Evolutionary conservation across 2,888 invertebrate species (phyloP).

Genomic region (Morpho helenor): DNA sequence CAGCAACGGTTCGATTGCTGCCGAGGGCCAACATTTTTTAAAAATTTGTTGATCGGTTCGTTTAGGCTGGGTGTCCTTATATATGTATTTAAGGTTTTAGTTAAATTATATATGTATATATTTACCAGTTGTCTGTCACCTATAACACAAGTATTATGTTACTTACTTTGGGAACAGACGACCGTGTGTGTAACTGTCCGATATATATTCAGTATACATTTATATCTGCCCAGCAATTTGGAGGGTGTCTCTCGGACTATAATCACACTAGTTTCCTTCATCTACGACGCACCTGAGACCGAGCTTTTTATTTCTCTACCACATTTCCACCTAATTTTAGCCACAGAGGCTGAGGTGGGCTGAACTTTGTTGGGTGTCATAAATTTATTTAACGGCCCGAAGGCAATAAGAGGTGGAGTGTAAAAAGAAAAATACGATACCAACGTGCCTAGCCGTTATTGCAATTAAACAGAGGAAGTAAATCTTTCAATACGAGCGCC

Average conservation of each 20-base stretch:
- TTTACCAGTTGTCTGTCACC: no score
- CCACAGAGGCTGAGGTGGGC: constrained; percentile 67
- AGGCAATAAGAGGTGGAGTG: constrained; percentile 78
- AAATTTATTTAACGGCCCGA: constrained; percentile 78
- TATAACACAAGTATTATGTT: no score
- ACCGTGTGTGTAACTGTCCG: no score
- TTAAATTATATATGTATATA: no score
- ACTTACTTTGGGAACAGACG: no score
- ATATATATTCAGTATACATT: no score
- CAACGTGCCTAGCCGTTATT: constrained; percentile 80
- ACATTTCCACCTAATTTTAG: constrained; percentile 75
- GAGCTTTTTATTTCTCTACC: constrained; percentile 69
- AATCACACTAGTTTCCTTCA: constrained; percentile 51
- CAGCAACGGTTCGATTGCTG: no score
- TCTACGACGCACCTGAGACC: constrained; percentile 71
- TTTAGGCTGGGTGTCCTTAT: no score
- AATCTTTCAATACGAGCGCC: constrained; percentile 78
- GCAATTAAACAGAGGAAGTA: constrained; percentile 80
- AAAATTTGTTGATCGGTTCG: no score
- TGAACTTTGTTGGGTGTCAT: constrained; percentile 78
- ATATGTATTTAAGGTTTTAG: no score
- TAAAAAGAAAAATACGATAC: constrained; percentile 80
- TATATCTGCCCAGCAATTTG: no score
- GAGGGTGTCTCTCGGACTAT: constrained; percentile 1
- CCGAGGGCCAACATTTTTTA: no score